phyloP scores from a whole-genome alignment of 2,888 invertebrate genomes.

The Ophion slaviceki region DNA sequence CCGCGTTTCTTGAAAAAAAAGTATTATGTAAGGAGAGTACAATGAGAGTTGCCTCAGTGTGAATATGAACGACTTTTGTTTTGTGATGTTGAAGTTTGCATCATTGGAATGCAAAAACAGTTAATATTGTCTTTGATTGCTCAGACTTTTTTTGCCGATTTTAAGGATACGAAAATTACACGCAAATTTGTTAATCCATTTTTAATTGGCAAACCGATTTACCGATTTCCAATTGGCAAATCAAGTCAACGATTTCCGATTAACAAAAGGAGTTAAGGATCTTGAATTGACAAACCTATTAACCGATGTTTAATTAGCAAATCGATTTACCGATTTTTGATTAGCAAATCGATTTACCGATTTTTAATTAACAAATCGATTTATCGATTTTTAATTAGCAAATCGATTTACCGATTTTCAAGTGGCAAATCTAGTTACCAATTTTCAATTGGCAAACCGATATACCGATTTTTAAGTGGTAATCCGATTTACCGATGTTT shows the following conservation, averaged over 20 bases:
- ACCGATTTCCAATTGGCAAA: background rate
- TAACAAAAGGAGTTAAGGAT: too few relatives aligned
- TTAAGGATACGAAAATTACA: too few relatives aligned
- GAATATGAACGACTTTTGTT: too few relatives aligned
- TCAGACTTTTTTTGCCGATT: too few relatives aligned
- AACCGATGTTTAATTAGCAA: background rate
- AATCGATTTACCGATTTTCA: too few relatives aligned
- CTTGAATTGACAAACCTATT: too few relatives aligned
- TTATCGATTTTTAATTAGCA: too few relatives aligned
- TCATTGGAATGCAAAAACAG: too few relatives aligned
- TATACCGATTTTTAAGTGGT: background rate
- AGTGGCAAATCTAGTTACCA: too few relatives aligned
- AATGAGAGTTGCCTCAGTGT: too few relatives aligned
- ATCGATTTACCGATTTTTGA: background rate
- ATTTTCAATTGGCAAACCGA: background rate
- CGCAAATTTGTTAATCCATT: background rate
- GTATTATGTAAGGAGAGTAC: background rate
- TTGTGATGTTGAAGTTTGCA: too few relatives aligned
- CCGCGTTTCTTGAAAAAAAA: background rate
- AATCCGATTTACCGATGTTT: background rate
- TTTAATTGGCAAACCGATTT: background rate
- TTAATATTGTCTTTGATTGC: too few relatives aligned
- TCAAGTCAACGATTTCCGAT: background rate
- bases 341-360: background rate
- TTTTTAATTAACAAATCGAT: background rate